A percentile compares a stretch with the other conserved stretches of the same genome.
phyloP scores from a whole-genome alignment of 2,888 invertebrate genomes.

The Drosophila aldrichi region DNA sequence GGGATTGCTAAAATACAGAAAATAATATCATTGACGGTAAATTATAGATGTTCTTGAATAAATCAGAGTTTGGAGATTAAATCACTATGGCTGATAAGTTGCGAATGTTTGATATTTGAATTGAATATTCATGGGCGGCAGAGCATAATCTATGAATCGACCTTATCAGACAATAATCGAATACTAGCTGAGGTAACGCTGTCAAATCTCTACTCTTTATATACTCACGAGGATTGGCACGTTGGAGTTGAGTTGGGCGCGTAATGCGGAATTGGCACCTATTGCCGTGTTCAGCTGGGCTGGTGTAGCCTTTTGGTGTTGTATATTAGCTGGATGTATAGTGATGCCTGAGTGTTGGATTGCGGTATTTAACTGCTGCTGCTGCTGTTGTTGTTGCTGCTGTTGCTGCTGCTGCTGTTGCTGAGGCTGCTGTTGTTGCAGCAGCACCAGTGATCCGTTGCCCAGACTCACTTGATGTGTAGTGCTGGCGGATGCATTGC shows the following conservation, averaged over 20 bases:
- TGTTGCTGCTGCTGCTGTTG: constrained; percentile 77
- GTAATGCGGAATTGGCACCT: constrained; percentile 84
- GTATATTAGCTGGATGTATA: constrained; percentile 83
- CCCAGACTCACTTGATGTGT: constrained; percentile 84
- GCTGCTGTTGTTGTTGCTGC: constrained; percentile 44
- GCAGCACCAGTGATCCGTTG: constrained; percentile 84
- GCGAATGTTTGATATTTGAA: no score
- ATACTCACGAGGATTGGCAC: constrained; percentile 90
- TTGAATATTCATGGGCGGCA: no score
- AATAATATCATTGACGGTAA: neutral
- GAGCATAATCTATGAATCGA: neutral
- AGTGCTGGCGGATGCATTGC: constrained; percentile 63
- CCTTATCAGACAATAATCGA: no score
- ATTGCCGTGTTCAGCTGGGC: constrained; percentile 82
- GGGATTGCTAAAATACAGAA: constrained; percentile 87
- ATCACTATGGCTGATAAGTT: no score
- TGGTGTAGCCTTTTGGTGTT: constrained; percentile 58
- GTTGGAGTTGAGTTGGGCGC: constrained; percentile 84
- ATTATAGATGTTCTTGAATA: no score
- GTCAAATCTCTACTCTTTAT: no score
- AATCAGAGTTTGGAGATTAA: no score
- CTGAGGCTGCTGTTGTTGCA: constrained; percentile 73
- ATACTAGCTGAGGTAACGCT: no score
- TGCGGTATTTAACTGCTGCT: constrained; percentile 66
- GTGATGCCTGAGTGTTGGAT: constrained; percentile 82